These are phyloP conservation scores for Enteromius viviparus DNA, from an alignment of 2,797 vertebrate species.

Conservation along the genomic window DNA sequence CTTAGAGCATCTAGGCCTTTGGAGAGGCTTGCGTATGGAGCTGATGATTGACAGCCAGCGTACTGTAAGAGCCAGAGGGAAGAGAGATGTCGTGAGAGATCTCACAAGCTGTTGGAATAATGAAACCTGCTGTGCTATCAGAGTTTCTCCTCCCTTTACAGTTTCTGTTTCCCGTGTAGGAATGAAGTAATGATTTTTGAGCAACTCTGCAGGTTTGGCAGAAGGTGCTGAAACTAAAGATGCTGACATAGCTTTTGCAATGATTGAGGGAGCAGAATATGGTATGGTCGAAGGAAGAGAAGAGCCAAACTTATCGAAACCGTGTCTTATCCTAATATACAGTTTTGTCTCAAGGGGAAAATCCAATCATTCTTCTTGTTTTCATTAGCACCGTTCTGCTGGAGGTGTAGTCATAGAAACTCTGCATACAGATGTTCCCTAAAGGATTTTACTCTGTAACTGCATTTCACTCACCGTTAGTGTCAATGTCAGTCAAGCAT, in stretches of 20 bases:
- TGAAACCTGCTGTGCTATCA: slow-evolving; percentile 44
- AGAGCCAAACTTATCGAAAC: slow-evolving; percentile 1
- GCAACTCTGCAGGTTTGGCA: slow-evolving; percentile 38
- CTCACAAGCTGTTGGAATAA: slow-evolving; percentile 19
- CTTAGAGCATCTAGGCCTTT: slow-evolving; percentile 5
- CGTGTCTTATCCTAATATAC: not conserved
- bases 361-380: not conserved
- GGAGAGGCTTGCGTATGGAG: not conserved
- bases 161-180: slow-evolving; percentile 3
- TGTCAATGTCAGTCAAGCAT: slow-evolving; percentile 33
- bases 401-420: slow-evolving; percentile 17
- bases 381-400: slow-evolving; percentile 15
- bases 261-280: slow-evolving; percentile 27
- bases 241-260: slow-evolving; percentile 26
- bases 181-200: slow-evolving; percentile 36
- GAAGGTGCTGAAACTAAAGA: slow-evolving; percentile 26
- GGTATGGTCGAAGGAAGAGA: not conserved
- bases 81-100: slow-evolving; percentile 37
- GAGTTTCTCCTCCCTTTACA: slow-evolving; percentile 13
- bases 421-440: slow-evolving; percentile 11
- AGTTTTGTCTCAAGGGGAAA: slow-evolving; percentile 7
- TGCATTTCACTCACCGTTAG: slow-evolving; percentile 31
- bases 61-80: slow-evolving; percentile 44
- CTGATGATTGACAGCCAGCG: slow-evolving; percentile 44
- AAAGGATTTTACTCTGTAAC: slow-evolving; percentile 22